Percentiles rank a stretch among this genome's conserved stretches.
phyloP scores from a whole-genome alignment of 2,113 vertebrate genomes.

The Leptobrachium leishanense region DNA sequence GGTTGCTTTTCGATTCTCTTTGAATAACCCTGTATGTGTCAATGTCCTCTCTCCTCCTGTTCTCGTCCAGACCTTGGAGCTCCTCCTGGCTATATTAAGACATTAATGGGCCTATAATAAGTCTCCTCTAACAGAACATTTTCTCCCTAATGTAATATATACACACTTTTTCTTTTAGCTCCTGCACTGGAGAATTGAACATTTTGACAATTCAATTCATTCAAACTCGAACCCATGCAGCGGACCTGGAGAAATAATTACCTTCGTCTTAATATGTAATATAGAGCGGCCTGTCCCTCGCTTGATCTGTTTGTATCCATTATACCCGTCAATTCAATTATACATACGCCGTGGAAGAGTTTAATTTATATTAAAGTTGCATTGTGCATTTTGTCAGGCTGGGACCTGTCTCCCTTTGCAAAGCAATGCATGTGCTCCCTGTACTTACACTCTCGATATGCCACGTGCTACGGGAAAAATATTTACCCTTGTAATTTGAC shows the following conservation, averaged over 20 bases:
- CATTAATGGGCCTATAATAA: slow-evolving; percentile 17
- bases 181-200: slow-evolving; percentile 1
- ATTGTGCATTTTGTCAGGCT: background rate
- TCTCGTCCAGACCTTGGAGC: background rate
- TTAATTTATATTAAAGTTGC: background rate
- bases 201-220: slow-evolving; percentile 15
- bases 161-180: background rate
- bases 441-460: too few relatives aligned
- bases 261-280: slow-evolving; percentile 12
- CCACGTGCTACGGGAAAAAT: too few relatives aligned
- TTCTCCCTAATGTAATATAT: slow-evolving; percentile 11
- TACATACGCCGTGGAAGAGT: background rate
- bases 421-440: too few relatives aligned
- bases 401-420: background rate
- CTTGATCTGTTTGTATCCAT: background rate
- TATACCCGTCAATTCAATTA: background rate
- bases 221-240: background rate
- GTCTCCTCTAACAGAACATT: slow-evolving; percentile 1
- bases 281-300: background rate
- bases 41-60: background rate
- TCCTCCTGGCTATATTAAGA: background rate
- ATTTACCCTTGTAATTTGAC: too few relatives aligned
- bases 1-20: too few relatives aligned
- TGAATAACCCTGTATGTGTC: too few relatives aligned
- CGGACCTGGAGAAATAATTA: slow-evolving; percentile 14